Evolutionary conservation across 2,797 vertebrate species (phyloP), one percentile per base, ranked within the genome.

Genomic region (Coregonus ussuriensis): DNA sequence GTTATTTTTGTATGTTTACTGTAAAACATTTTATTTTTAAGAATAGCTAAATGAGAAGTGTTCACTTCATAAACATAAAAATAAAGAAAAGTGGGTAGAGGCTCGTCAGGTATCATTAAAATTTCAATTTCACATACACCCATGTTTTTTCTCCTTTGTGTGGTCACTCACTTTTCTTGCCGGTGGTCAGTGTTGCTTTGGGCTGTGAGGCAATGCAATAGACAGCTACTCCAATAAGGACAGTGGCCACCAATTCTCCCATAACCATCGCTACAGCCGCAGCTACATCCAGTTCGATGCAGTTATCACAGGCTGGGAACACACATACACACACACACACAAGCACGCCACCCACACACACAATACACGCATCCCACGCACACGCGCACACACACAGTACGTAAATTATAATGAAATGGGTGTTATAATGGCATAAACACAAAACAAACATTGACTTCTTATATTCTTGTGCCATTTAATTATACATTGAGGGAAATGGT

Each of bases 241-340:
- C 0, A 0, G 92, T 94, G 0, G 87, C 89, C 71, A 93, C 1
- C 9, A 94, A 0, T 1, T 94, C 33, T 54, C 92, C 92, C 0
- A 83, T 0, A 0, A 72, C 3, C 0, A 95, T 16, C n/a, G 83
- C 84, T 0, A 68, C 31, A 1, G 0, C 0, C 0, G 86, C 0
- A 0, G 88, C 15, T 0, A 0, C 0, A 0, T 94, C 83, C 0
- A 94, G 0, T 21, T 92, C 77, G 0, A 95, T 51, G 29, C 94
- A 93, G 84, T 89, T 92, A 0, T 93, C 89, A 78, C 93, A 94
- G 14, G 73, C 94, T 95, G 83, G 13, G 79, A 3, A 82, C 41
- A 73, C 65, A 81, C 37, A 79, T 33, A 73, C 65, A 81, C 37
- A 79, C 29, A 81, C 53, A 63, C 25, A 37, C 37, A 77, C 37